phyloP scores from a whole-genome alignment of 2,113 vertebrate genomes.

The Murina feae region DNA sequence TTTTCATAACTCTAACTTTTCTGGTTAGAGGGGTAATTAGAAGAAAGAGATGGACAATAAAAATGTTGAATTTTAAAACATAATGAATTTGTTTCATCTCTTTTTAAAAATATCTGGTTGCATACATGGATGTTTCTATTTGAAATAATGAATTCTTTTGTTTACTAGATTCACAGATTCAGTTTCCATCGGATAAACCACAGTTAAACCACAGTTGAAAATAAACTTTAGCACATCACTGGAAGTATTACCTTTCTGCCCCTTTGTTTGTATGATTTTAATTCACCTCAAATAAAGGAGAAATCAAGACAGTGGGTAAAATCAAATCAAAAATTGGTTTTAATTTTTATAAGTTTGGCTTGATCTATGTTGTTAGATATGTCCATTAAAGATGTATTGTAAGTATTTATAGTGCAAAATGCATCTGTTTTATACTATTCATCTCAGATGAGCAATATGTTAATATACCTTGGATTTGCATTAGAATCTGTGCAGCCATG shows the following conservation, averaged over 20 bases:
- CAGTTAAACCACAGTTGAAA: not conserved
- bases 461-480: not conserved
- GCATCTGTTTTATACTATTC: not conserved
- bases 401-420: not conserved
- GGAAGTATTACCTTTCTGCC: not conserved
- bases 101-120: not conserved
- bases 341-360: conserved; percentile 3
- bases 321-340: not conserved
- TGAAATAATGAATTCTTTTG: not conserved
- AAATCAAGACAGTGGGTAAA: not conserved
- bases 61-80: not conserved
- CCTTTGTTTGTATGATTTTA: not conserved
- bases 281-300: not conserved
- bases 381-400: not conserved
- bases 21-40: conserved; percentile 41
- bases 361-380: not conserved
- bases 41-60: not conserved
- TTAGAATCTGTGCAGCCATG: not conserved
- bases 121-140: not conserved
- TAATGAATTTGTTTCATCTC: not conserved
- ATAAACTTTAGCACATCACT: not conserved
- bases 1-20: conserved; percentile 4
- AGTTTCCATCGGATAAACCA: not conserved
- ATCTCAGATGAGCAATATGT: not conserved
- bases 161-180: not conserved